Conservation (phyloP, 2,113 vertebrate genomes). For the Lonchura striata region DNA sequence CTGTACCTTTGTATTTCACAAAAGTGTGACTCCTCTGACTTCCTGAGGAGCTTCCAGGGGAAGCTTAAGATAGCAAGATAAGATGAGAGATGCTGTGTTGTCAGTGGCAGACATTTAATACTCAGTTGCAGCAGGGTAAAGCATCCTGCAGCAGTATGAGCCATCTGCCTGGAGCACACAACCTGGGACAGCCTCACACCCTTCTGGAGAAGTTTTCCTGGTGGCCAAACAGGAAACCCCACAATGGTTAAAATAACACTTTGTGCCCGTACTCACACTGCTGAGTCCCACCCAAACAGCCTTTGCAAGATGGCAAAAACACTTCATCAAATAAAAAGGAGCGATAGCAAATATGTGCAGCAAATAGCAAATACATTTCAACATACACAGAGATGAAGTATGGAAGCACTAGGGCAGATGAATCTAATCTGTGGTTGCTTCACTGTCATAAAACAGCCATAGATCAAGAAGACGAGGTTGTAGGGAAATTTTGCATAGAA, state of each 20-base stretch:
- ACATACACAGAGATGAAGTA: slow-evolving; percentile 40
- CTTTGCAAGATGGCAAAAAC: not conserved
- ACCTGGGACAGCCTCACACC: not conserved
- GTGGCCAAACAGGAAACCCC: not conserved
- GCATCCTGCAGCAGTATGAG: not conserved
- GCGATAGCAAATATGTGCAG: not conserved
- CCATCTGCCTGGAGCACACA: not conserved
- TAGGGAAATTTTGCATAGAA: slow-evolving; percentile 4
- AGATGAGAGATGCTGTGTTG: not conserved
- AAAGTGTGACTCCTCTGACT: not conserved
- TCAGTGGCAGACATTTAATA: not conserved
- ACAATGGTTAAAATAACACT: not conserved
- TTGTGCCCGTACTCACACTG: not conserved
- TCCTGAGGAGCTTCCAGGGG: not conserved
- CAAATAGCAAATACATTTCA: slow-evolving; percentile 19
- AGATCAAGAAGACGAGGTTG: slow-evolving; percentile 37
- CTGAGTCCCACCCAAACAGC: not conserved
- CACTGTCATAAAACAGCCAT: slow-evolving; percentile 42
- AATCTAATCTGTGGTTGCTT: slow-evolving; percentile 53
- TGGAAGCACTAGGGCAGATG: slow-evolving; percentile 45
- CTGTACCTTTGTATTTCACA: not conserved
- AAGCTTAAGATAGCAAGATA: not conserved
- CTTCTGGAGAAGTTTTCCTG: not conserved
- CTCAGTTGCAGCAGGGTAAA: not conserved
- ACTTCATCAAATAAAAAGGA: slow-evolving; percentile 5